These are phyloP conservation scores for Cheilinus undulatus DNA, from an alignment of 2,113 vertebrate species.

Conservation along the genomic window DNA sequence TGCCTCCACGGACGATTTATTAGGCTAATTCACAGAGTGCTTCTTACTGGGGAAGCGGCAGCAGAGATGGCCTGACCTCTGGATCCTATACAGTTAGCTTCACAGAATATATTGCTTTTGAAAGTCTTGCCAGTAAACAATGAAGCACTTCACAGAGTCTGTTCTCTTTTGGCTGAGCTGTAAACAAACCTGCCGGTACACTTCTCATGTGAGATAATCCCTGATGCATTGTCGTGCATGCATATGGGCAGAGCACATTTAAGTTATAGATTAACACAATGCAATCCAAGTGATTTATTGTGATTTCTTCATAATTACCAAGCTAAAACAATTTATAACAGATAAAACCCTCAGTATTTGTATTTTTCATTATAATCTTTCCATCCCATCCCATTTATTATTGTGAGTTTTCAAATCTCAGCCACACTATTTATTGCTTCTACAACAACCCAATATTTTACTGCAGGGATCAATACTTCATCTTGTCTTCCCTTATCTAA, in stretches of 20 bases:
- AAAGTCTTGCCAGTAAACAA: conserved; percentile 16
- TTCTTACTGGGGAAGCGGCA: conserved; percentile 62
- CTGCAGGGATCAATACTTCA: conserved; percentile 23
- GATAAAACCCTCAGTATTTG: background rate
- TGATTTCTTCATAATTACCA: conserved; percentile 1
- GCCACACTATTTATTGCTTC: background rate
- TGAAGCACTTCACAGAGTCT: background rate
- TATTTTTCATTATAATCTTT: background rate
- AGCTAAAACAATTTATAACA: background rate
- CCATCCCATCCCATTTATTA: background rate
- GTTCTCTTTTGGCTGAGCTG: background rate
- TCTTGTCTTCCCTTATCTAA: conserved; percentile 9
- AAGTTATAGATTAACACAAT: background rate
- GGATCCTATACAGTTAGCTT: background rate
- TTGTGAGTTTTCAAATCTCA: background rate
- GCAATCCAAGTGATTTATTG: background rate
- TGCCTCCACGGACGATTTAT: conserved; percentile 80
- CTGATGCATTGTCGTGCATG: background rate
- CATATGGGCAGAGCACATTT: background rate
- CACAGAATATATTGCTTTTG: background rate
- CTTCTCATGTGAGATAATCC: background rate
- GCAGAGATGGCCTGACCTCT: conserved; percentile 39
- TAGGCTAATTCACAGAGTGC: conserved; percentile 64
- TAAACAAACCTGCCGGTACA: background rate
- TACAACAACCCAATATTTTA: background rate